A percentile compares a stretch with the other conserved stretches of the same genome.
These are phyloP conservation scores for Choloepus didactylus DNA, from an alignment of 2,797 vertebrate species.

Conservation along the genomic window DNA sequence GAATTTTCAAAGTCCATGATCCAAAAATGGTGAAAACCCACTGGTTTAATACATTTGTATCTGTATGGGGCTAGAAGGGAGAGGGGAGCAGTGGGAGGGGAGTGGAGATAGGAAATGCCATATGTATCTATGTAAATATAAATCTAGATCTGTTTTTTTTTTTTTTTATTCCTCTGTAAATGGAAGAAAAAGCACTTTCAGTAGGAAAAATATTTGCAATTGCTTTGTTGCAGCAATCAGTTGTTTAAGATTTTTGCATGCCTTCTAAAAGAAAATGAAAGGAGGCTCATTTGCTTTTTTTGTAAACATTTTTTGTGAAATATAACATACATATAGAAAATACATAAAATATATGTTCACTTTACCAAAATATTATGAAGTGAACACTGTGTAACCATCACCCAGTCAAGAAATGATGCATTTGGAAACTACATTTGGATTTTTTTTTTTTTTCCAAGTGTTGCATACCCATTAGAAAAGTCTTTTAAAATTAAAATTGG, in stretches of 20 bases:
- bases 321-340: neutral
- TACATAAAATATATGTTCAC: conserved; percentile 31
- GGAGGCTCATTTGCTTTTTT: neutral
- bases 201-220: neutral
- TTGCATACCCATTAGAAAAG: neutral
- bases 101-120: neutral
- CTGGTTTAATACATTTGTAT: neutral
- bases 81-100: too few species aligned
- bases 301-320: conserved; percentile 20
- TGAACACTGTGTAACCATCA: neutral
- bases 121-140: neutral
- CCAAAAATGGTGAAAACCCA: conserved; percentile 41
- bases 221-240: neutral
- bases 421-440: neutral
- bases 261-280: conserved; percentile 61
- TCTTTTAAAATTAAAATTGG: conserved; percentile 58
- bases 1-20: conserved; percentile 12
- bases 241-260: neutral
- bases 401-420: conserved; percentile 27
- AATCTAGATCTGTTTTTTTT: neutral
- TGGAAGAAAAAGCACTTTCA: neutral
- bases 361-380: conserved; percentile 2
- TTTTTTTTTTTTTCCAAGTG: conserved; percentile 17
- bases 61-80: neutral
- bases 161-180: conserved; percentile 26